These are phyloP conservation scores for Mactra quadrangularis DNA, from an alignment of 1,140 invertebrate species.

Conservation along the genomic window DNA sequence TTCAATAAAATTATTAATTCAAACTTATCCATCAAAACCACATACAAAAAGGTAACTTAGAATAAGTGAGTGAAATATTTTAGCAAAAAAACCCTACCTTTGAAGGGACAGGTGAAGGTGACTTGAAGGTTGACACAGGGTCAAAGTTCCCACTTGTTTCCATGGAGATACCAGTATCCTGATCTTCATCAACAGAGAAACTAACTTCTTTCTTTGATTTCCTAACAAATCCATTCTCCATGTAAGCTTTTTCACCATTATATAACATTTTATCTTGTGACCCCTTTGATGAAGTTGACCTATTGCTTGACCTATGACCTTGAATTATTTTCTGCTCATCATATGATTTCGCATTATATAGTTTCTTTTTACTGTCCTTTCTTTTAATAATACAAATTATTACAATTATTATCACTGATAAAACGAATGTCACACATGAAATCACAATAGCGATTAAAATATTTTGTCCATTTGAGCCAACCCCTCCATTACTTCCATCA, in stretches of 20 bases:
- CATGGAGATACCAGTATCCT: constrained; percentile 61
- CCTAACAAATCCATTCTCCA: constrained; percentile 51
- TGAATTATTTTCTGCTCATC: constrained; percentile 76
- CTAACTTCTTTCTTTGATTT: constrained; percentile 71
- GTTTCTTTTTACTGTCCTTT: constrained; percentile 72
- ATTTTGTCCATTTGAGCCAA: constrained; percentile 66
- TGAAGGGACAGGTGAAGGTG: constrained; percentile 48
- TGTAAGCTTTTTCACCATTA: constrained; percentile 40
- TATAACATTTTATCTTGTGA: constrained; percentile 66
- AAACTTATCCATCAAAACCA: no score
- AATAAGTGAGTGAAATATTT: no score
- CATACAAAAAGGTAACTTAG: no score
- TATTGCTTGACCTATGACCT: constrained; percentile 63
- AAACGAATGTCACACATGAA: constrained; percentile 73
- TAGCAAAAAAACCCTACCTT: constrained; percentile 29
- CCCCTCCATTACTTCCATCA: not conserved
- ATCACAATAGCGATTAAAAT: constrained; percentile 78
- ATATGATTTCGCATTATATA: constrained; percentile 67
- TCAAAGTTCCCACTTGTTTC: constrained; percentile 51
- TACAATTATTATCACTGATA: constrained; percentile 75
- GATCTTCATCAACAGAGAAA: constrained; percentile 69
- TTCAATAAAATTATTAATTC: no score
- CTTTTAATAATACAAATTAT: constrained; percentile 77
- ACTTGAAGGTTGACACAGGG: constrained; percentile 43
- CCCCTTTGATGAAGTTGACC: constrained; percentile 67